Percentiles rank a stretch among this genome's conserved stretches.
phyloP scores from a whole-genome alignment of 2,113 vertebrate species.

The Phalacrocorax brasilianus region DNA sequence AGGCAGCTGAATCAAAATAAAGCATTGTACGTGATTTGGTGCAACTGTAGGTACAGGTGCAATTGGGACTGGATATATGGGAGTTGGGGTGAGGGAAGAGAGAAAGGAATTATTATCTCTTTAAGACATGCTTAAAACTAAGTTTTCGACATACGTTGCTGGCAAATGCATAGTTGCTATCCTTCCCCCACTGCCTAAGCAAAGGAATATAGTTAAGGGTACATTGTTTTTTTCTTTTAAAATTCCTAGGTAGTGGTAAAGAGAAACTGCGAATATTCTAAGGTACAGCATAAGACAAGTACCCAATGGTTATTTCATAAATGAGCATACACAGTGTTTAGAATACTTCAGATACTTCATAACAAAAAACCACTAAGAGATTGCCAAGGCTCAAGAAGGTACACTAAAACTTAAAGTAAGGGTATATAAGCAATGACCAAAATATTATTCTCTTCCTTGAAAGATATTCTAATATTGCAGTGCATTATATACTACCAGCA shows the following conservation, averaged over 20 bases:
- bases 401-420: background rate
- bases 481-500: background rate
- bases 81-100: background rate
- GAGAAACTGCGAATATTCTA: background rate
- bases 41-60: background rate
- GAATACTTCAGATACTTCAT: background rate
- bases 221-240: background rate
- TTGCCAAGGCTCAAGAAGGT: background rate
- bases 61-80: background rate
- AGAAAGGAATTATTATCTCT: background rate
- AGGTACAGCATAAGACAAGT: background rate
- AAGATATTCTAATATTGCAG: background rate
- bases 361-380: background rate
- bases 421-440: background rate
- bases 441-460: background rate
- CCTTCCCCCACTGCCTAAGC: background rate
- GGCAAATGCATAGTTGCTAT: background rate
- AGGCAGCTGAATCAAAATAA: background rate
- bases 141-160: background rate
- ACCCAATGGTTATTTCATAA: background rate
- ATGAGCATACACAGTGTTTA: background rate
- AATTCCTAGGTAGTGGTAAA: background rate
- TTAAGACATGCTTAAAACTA: background rate
- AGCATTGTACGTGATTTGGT: background rate
- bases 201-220: background rate